These are phyloP conservation scores for Oxyura jamaicensis DNA, from an alignment of 2,113 vertebrate species.

Conservation along the genomic window DNA sequence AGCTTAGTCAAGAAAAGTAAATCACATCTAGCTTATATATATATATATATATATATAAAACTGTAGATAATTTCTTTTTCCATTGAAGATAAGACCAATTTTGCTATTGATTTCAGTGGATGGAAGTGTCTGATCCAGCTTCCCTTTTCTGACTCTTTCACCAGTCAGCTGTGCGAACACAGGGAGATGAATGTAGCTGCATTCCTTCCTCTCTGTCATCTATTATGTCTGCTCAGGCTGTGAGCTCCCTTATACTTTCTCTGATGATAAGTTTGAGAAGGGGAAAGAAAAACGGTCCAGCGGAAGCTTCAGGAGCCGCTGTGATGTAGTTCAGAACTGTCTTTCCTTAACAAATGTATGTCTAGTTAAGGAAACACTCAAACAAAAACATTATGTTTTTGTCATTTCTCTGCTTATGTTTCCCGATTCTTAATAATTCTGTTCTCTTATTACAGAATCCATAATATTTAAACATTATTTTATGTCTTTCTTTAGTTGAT, in stretches of 20 bases:
- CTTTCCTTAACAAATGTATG: neutral
- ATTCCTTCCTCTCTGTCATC: neutral
- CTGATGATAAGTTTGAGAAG: accelerated
- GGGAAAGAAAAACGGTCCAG: neutral
- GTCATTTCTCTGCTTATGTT: neutral
- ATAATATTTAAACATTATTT: neutral
- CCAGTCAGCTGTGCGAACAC: accelerated
- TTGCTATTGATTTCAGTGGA: neutral
- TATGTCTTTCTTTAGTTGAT: neutral
- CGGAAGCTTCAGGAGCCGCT: neutral
- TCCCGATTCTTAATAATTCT: neutral
- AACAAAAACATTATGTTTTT: neutral
- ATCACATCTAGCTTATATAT: neutral
- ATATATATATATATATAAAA: neutral
- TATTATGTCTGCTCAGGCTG: neutral
- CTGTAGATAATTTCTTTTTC: neutral
- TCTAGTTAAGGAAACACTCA: neutral
- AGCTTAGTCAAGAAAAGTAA: neutral
- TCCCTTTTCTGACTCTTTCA: neutral
- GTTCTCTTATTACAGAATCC: neutral
- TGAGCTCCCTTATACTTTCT: neutral
- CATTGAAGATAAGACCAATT: neutral
- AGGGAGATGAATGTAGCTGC: neutral
- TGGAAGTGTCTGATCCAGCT: neutral
- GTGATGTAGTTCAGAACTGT: neutral